phyloP scores from a whole-genome alignment of 2,888 invertebrate genomes.

The Cremastinae sp. region DNA sequence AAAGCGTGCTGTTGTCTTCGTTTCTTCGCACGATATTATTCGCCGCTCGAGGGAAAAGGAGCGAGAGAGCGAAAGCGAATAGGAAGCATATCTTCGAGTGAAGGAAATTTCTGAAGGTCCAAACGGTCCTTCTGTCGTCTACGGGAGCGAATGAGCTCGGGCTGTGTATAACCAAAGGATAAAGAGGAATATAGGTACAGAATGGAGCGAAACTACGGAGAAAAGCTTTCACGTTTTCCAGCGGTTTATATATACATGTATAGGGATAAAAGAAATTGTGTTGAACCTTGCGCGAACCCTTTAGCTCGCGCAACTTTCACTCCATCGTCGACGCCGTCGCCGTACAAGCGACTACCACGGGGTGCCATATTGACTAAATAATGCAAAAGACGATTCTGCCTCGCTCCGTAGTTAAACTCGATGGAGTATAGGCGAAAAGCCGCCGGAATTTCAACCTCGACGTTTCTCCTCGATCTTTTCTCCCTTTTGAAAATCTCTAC shows the following conservation, averaged over 20 bases:
- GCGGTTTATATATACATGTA: neutral
- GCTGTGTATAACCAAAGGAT: constrained; percentile 22
- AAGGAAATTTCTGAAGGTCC: constrained; percentile 53
- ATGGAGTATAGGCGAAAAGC: constrained; percentile 9
- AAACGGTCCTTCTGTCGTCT: constrained; percentile 46
- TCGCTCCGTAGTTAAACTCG: constrained; percentile 35
- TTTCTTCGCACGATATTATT: constrained; percentile 30
- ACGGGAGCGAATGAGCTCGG: constrained; percentile 8
- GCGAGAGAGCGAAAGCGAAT: neutral
- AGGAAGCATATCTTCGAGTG: constrained; percentile 25
- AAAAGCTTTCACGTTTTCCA: constrained; percentile 34
- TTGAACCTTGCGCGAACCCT: constrained; percentile 30
- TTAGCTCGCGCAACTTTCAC: constrained; percentile 41
- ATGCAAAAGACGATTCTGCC: constrained; percentile 67
- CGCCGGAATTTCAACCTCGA: neutral
- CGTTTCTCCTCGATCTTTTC: too few species aligned
- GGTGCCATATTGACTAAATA: constrained; percentile 74
- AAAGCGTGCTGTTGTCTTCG: constrained; percentile 32
- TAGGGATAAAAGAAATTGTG: constrained; percentile 28
- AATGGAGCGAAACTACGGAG: constrained; percentile 56
- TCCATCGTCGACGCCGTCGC: constrained; percentile 25
- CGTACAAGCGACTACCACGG: constrained; percentile 51
- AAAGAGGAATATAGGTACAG: constrained; percentile 17
- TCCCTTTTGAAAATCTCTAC: too few species aligned
- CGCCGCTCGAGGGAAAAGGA: constrained; percentile 7